Base-by-base conservation (phyloP, 2,888 invertebrate genomes). In the Acronicta leporina region DNA sequence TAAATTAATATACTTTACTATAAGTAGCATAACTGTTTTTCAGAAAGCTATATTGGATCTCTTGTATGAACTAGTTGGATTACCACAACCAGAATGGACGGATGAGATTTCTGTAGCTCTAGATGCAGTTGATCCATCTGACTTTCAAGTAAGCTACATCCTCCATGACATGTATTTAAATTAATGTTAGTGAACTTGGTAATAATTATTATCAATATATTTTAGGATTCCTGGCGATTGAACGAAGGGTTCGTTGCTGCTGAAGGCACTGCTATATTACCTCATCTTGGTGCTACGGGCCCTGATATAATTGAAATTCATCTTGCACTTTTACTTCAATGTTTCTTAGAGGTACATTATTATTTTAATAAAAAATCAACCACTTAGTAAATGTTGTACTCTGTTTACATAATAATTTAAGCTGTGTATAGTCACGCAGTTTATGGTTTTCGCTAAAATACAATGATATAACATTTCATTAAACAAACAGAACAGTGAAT, bases 211-310 rank as follows among this genome's bases (percentile, higher is more conserved):
- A 35, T 48, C 2, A 35, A 52, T n/a, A n/a, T 59, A 6, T 75
- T 70, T 42, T 66, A 96, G 88, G 97, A 98, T 72, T 95, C 96
- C 0, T 99, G 99, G 98, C 96, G 97, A 77, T 92, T 99, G 27
- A 97, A 96, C 78, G 98, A 99, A 87, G 99, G 98, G 38, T 99
- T 99, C 87, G 97, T 99, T n/a, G 98, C 97, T 13, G 97, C 97
- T 59, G 99, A 99, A 93, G 99, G 98, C 47, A 96, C 96, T 61
- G 96, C 96, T 55, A 96, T 99, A 78, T 92, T 99, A 87, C 98
- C 99, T 67, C 97, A 98, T 86, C 95, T 98, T 66, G 97, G 98
- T 51, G 96, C 96, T 73, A 96, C 95, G 66, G 97, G 98, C 64
- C 97, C 98, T 13, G 99, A 98, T 91, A 96, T 99, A 73, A 96